Evolutionary conservation across 1,140 invertebrate species (phyloP).

Genomic region (Amyelois transitella): DNA sequence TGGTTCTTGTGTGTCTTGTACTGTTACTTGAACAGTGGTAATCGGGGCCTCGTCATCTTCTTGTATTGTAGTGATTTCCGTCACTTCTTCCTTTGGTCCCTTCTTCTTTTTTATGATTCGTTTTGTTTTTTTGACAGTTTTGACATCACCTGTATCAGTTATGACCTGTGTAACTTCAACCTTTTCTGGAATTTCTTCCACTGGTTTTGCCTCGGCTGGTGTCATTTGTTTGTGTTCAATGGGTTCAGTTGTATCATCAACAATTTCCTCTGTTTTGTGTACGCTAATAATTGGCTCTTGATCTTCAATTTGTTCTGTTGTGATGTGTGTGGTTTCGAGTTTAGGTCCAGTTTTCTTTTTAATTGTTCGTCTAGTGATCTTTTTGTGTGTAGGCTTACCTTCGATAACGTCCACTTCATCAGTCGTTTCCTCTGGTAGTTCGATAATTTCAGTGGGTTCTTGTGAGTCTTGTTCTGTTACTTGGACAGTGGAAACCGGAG

Average conservation of each 20-base stretch:
- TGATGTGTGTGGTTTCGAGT: constrained; percentile 39
- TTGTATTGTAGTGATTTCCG: constrained; percentile 67
- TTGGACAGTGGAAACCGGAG: constrained; percentile 37
- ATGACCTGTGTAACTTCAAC: constrained; percentile 59
- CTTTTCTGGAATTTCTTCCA: constrained; percentile 54
- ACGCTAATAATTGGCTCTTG: constrained; percentile 30
- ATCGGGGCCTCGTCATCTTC: constrained; percentile 62
- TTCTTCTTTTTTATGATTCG: constrained; percentile 52
- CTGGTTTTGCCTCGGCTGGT: constrained; percentile 26
- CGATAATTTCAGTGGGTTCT: neutral
- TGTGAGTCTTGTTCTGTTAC: constrained; percentile 22
- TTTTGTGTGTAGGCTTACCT: constrained; percentile 18
- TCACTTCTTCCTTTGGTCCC: constrained; percentile 60
- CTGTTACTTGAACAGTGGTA: constrained; percentile 30
- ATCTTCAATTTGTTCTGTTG: constrained; percentile 36
- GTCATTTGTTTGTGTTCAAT: neutral
- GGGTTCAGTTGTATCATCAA: constrained; percentile 10
- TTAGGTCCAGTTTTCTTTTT: constrained; percentile 36
- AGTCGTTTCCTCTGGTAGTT: constrained; percentile 20
- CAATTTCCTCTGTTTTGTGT: constrained; percentile 29
- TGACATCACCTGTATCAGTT: constrained; percentile 47
- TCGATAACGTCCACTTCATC: constrained; percentile 21
- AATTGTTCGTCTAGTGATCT: constrained; percentile 36
- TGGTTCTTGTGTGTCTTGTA: constrained; percentile 24
- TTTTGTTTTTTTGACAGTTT: constrained; percentile 49